Base-by-base conservation (phyloP, 2,113 vertebrate genomes). In the Myocastor coypus region DNA sequence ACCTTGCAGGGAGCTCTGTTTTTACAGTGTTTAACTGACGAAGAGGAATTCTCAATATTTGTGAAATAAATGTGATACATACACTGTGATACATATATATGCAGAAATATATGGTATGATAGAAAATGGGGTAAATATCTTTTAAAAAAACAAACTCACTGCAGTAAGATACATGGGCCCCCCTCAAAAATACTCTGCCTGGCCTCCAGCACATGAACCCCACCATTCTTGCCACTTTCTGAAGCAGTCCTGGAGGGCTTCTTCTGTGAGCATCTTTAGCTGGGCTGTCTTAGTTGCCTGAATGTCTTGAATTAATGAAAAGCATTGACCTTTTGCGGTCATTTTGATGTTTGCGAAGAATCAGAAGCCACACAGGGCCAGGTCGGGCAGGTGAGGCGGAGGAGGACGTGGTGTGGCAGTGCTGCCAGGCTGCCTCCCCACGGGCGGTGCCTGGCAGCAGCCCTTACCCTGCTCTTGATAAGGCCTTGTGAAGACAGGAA, bases 1-100 rank as follows among this genome's bases (percentile, higher is more conserved):
- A 57, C 61, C 1, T 61, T 37, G 50, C 24, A 0, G 0, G n/a
- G 5, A 14, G 46, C 10, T 73, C 6, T 2, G 2, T 2, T 26
- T 34, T 34, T 17, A 55, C 30, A 28, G 22, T 26, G 17, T n/a
- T 57, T 68, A 59, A 40, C 12, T 32, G 19, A 66, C 34, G 78
- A 66, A 66, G 42, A 68, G 26, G 13, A 68, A 37, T 26, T 92
- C 12, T 46, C 26, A 9, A 55, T n/a, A 71, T 92, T 30, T 57
- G 63, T 24, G 12, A 68, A 37, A 52, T 30, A n/a, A n/a, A n/a
- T n/a, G n/a, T n/a, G n/a, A n/a, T n/a, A n/a, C n/a, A n/a, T n/a
- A 42, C 26, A 14, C 7, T 52, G 14, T 42, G 42, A 40, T 28
- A 32, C 12, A 57, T 57, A 57, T 57, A 57, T 57, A 57, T 57